Evolutionary conservation across 1,140 invertebrate genomes (phyloP), one percentile per base, ranked within the genome.

Genomic region (Neodiprion fabricii): DNA sequence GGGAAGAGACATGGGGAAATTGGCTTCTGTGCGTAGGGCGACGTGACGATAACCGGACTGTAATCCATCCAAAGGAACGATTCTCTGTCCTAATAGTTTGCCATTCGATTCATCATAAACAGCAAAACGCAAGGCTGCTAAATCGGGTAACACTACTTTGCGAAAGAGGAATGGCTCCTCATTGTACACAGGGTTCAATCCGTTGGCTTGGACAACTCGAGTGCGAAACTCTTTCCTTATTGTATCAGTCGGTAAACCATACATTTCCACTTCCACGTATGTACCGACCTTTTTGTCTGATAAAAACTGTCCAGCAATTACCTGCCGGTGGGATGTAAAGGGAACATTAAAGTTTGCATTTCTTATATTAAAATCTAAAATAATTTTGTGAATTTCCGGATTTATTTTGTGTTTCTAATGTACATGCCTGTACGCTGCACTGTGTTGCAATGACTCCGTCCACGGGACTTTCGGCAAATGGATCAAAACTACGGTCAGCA

Each of bases 211-310:
- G 73, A 99, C 96, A 87, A 98, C 92, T 79, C 97, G 91, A 0
- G 99, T 99, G 17, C 97, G 92, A 86, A 99, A 99, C 89, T 99
- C 99, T 86, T 98, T 98, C 47, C 98, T 91, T 80, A 99, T 99
- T 47, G 98, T 99, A 89, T 99, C 99, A 0, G 99, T 98, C 1
- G 99, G 98, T 79, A 99, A 90, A 70, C 98, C 98, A 89, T 99
- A 99, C 99, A 99, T 99, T 88, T 99, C 98, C 40, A 99, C 98
- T 89, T 99, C 98, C 10, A 99, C 99, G 88, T 99, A 99, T 2
- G 99, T 99, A 9, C 98, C 98, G 67, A 95, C 96, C 88, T 99
- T 99, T 88, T 99, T 99, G 86, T 99, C 99, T 0, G 98, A 99
- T 80, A 99, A 93, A 89, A 99, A 99, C 90, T 99, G 99, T 0